These are phyloP conservation scores for Phasianus colchicus DNA, from an alignment of 2,113 vertebrate species.

Conservation along the genomic window DNA sequence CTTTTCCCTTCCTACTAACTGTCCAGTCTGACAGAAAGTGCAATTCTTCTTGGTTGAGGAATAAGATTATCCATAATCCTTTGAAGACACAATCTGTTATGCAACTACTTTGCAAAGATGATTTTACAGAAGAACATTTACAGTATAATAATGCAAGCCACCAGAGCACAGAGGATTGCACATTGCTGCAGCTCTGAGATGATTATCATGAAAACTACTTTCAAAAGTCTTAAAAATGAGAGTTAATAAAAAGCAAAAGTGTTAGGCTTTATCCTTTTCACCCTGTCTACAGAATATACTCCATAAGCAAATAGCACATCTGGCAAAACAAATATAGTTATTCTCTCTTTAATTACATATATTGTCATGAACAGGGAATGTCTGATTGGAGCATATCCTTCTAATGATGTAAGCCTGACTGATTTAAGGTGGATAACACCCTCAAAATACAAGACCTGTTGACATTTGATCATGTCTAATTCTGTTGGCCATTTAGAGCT, in stretches of 20 bases:
- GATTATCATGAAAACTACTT: neutral
- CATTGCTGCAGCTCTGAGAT: neutral
- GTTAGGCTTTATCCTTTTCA: neutral
- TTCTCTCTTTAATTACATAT: constrained; percentile 50
- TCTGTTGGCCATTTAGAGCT: neutral
- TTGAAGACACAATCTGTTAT: neutral
- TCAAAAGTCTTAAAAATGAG: neutral
- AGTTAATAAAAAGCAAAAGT: neutral
- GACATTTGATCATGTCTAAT: neutral
- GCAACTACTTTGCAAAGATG: neutral
- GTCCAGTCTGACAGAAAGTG: neutral
- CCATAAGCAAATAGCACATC: constrained; percentile 57
- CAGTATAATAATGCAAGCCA: neutral
- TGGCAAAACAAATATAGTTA: constrained; percentile 54
- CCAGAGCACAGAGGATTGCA: neutral
- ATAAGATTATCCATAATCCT: neutral
- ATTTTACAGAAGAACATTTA: neutral
- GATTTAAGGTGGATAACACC: neutral
- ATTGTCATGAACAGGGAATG: constrained; percentile 50
- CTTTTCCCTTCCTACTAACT: neutral
- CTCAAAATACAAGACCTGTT: neutral
- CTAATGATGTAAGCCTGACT: neutral
- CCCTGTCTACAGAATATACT: neutral
- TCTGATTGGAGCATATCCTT: constrained; percentile 50
- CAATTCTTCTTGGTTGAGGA: neutral